A percentile compares a stretch with the other conserved stretches of the same genome.
phyloP scores from a whole-genome alignment of 2,888 invertebrate species.

The Bimastos eiseni region DNA sequence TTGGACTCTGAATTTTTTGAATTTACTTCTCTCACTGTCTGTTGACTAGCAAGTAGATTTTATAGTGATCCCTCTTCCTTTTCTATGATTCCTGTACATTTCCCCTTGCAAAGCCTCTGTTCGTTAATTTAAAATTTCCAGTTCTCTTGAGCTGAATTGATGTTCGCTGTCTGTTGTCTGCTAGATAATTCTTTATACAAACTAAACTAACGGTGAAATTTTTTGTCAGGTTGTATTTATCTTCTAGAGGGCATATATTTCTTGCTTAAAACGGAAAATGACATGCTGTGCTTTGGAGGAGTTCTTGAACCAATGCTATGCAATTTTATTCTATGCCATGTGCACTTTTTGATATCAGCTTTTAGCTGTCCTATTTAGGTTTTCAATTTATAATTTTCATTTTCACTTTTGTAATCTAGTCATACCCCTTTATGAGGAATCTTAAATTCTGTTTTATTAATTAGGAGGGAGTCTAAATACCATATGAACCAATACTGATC shows the following conservation, averaged over 20 bases:
- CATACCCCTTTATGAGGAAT: neutral
- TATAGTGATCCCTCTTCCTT: no score
- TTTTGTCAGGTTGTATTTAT: no score
- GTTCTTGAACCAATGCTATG: neutral
- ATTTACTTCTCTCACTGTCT: neutral
- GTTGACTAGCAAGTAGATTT: neutral
- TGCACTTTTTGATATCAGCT: neutral
- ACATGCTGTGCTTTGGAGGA: neutral
- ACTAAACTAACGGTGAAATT: no score
- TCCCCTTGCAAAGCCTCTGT: no score
- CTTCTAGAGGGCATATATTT: no score
- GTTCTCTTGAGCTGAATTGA: no score
- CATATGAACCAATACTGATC: neutral
- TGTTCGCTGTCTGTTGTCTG: neutral
- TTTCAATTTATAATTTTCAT: neutral
- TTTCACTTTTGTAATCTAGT: neutral
- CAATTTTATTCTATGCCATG: neutral
- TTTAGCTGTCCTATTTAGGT: neutral
- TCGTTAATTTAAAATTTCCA: no score
- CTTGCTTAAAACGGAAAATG: no score
- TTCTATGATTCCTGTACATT: no score
- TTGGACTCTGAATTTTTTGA: no score
- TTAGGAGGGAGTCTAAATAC: neutral
- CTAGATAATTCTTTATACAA: neutral
- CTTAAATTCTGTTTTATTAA: neutral